phyloP scores from a whole-genome alignment of 2,888 invertebrate species.

The Drosophila prostipennis region DNA sequence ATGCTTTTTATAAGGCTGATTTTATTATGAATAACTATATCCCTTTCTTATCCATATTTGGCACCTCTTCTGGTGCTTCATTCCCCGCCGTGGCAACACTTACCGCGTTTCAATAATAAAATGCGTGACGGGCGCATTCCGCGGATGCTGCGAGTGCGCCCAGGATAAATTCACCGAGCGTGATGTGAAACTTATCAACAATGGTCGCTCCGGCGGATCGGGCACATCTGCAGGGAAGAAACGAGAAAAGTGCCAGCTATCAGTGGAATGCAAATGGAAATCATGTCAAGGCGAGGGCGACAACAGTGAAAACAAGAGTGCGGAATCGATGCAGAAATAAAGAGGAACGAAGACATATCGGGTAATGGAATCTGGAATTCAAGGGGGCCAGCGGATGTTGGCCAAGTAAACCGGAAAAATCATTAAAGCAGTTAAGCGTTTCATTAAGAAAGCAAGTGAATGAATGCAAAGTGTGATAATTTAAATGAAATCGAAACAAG shows the following conservation, averaged over 20 bases:
- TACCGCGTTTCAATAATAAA: conserved; percentile 91
- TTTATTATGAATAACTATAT: too few relatives aligned
- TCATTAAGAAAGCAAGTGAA: conserved; percentile 48
- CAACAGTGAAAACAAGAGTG: conserved; percentile 32
- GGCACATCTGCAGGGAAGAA: conserved; percentile 86
- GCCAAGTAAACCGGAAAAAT: conserved; percentile 69
- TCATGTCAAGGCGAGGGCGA: conserved; percentile 59
- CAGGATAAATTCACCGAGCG: conserved; percentile 90
- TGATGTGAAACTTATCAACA: conserved; percentile 90
- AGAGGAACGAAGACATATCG: conserved; percentile 33
- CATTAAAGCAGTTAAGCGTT: conserved; percentile 66
- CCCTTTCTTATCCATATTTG: background rate
- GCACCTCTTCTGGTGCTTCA: background rate
- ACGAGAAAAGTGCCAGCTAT: conserved; percentile 59
- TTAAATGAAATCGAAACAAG: background rate
- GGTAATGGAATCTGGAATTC: conserved; percentile 30
- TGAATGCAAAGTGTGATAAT: conserved; percentile 1
- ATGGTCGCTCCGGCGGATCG: conserved; percentile 89
- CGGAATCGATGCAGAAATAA: conserved; percentile 28
- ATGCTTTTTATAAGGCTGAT: too few relatives aligned
- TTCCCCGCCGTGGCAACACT: conserved; percentile 81
- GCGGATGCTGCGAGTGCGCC: conserved; percentile 89
- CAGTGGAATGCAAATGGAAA: conserved; percentile 73
- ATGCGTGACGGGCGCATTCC: conserved; percentile 89
- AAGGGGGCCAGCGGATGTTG: conserved; percentile 11